phyloP scores from a whole-genome alignment of 2,797 vertebrate genomes.

The Aulostomus chinensis region DNA sequence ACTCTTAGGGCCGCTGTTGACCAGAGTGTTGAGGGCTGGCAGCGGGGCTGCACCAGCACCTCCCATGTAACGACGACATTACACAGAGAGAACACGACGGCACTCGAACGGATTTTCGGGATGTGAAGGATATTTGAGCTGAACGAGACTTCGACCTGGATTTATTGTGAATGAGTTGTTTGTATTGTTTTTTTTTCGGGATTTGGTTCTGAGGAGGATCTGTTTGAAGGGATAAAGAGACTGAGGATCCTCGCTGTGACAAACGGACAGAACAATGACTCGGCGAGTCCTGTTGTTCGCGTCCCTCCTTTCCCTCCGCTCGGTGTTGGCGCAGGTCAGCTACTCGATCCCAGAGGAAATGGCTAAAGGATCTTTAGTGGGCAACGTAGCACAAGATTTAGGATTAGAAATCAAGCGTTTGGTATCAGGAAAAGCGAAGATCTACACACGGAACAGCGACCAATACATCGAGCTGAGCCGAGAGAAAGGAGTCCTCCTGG shows the following conservation, averaged over 20 bases:
- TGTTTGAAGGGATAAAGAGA: no score
- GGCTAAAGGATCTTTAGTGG: slow-evolving; percentile 55
- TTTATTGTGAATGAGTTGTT: no score
- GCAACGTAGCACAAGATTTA: slow-evolving; percentile 62
- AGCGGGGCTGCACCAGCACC: slow-evolving; percentile 16
- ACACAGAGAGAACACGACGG: no score
- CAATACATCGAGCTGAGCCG: slow-evolving; percentile 58
- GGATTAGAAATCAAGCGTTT: slow-evolving; percentile 53
- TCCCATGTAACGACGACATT: no score
- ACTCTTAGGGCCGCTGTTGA: slow-evolving; percentile 65
- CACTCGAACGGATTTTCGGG: no score
- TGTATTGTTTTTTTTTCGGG: no score
- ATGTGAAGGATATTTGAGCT: no score
- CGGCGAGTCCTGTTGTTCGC: slow-evolving; percentile 54
- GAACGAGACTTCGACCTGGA: no score
- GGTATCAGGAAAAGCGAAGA: slow-evolving; percentile 47
- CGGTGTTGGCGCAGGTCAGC: slow-evolving; percentile 46
- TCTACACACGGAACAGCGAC: slow-evolving; percentile 41
- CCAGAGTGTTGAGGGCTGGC: background rate
- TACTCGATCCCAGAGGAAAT: slow-evolving; percentile 68
- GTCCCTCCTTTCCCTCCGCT: slow-evolving; percentile 26
- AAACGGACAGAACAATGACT: slow-evolving; percentile 38
- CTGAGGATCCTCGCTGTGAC: no score
- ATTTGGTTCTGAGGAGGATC: no score
- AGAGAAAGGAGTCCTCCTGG: slow-evolving; percentile 59